Base-by-base conservation (phyloP, 2,113 vertebrate species). In the Elephantulus edwardii region DNA sequence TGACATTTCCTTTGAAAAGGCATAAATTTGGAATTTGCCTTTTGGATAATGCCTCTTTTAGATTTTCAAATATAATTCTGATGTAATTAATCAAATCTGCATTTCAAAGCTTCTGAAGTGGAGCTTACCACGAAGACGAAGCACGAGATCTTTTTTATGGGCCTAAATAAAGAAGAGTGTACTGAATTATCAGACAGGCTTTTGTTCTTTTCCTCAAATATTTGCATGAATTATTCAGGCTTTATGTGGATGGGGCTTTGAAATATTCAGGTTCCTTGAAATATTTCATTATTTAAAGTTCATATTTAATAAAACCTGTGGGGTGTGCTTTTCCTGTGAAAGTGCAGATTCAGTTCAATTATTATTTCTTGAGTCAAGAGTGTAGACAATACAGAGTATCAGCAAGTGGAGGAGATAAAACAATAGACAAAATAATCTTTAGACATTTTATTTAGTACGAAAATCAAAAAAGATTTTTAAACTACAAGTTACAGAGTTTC, bases 151-250 rank as follows among this genome's bases (percentile, higher is more conserved):
- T 91, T 60, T 82, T 92, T 92, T 80, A 82, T 80, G 83, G 75
- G 44, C 58, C 77, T 50, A 89, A 91, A 91, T 83, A 84, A 88
- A 85, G 64, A 92, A 62, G 52, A 88, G 64, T 68, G 20, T 75
- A 50, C 75, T 85, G 56, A 84, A 81, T 93, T 91, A 91, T 94
- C 88, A 88, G 82, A 74, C 68, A 87, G 74, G 91, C 60, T 91
- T 95, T 93, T 93, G 87, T 94, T 96, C 91, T 96, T 87, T 84
- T 78, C 94, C 86, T 96, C 90, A 95, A 92, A 95, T 95, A 94
- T 96, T 95, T 94, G 76, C 91, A 92, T 96, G 90, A 92, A 95
- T 95, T 95, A 95, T 95, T 93, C 71, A 92, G 90, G 28, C 68
- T 93, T 76, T 92, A 38, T 88, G 62, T 94, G 82, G 87, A 78